These are phyloP conservation scores for Chionoecetes opilio DNA, from an alignment of 1,140 invertebrate genomes.

Conservation along the genomic window DNA sequence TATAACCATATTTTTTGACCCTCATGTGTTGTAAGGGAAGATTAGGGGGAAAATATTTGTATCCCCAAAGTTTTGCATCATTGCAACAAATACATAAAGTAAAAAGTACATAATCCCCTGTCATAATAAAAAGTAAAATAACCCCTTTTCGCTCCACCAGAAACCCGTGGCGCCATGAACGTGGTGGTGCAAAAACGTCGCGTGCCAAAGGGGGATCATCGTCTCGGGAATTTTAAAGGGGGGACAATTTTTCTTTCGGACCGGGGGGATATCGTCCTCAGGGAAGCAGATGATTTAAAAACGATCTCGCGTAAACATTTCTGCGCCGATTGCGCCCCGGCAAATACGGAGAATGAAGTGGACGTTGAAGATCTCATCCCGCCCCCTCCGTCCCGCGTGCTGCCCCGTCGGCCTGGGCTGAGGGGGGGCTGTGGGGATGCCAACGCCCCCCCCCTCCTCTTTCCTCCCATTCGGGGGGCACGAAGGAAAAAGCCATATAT, in stretches of 20 bases:
- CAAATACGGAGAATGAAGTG: not conserved
- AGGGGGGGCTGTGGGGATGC: slow-evolving; percentile 34
- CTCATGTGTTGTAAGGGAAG: no score
- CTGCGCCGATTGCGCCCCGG: slow-evolving; percentile 34
- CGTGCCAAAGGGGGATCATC: slow-evolving; percentile 19
- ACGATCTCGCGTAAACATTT: slow-evolving; percentile 57
- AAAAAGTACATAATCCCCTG: not conserved
- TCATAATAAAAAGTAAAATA: no score
- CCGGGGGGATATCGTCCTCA: slow-evolving; percentile 46
- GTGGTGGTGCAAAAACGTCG: slow-evolving; percentile 40
- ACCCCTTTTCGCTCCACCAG: not conserved
- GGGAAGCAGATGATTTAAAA: not conserved
- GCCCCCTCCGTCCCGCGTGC: slow-evolving; percentile 50
- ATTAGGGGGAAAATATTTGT: not conserved
- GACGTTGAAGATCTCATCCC: slow-evolving; percentile 57
- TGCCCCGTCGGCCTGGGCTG: slow-evolving; percentile 50
- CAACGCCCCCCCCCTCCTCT: not conserved
- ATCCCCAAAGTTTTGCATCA: not conserved
- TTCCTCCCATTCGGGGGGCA: slow-evolving; percentile 35
- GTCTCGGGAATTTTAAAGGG: slow-evolving; percentile 18
- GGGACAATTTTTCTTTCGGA: slow-evolving; percentile 39
- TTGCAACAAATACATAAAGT: not conserved
- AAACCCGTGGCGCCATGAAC: not conserved
- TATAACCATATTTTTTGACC: not conserved
- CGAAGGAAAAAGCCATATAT: not conserved